phyloP scores from a whole-genome alignment of 2,888 invertebrate species.

The Cinara cedri region DNA sequence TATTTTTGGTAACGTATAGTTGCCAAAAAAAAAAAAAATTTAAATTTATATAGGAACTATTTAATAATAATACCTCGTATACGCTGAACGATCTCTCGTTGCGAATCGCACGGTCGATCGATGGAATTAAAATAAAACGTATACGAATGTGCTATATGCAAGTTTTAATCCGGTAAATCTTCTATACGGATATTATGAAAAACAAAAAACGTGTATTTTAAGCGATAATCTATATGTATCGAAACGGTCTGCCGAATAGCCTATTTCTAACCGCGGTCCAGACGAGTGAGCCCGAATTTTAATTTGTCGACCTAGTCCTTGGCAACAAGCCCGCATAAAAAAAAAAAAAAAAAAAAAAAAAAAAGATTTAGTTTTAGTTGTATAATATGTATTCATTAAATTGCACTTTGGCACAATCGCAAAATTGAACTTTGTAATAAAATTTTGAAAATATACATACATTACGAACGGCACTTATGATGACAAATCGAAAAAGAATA shows the following conservation, averaged over 20 bases:
- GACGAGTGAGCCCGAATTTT: constrained; percentile 23
- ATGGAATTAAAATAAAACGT: background rate
- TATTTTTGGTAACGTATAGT: constrained; percentile 5
- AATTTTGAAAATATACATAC: background rate
- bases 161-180: background rate
- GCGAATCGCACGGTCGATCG: too few relatives aligned
- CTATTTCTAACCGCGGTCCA: background rate
- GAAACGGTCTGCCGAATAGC: constrained; percentile 20
- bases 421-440: background rate
- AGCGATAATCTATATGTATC: constrained; percentile 31
- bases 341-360: background rate
- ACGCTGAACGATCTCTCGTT: too few relatives aligned
- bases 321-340: constrained; percentile 30
- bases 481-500: background rate
- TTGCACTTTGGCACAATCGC: background rate
- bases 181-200: background rate
- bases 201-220: constrained; percentile 29
- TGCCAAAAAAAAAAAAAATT: constrained; percentile 32
- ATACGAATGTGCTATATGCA: too few relatives aligned
- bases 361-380: background rate
- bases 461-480: background rate
- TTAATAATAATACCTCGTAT: background rate
- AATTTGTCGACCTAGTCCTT: constrained; percentile 9
- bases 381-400: constrained; percentile 2
- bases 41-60: constrained; percentile 10